A percentile compares a stretch with the other conserved stretches of the same genome.
Conservation (phyloP, 2,888 invertebrate genomes). For the Poecilus cupreus region DNA sequence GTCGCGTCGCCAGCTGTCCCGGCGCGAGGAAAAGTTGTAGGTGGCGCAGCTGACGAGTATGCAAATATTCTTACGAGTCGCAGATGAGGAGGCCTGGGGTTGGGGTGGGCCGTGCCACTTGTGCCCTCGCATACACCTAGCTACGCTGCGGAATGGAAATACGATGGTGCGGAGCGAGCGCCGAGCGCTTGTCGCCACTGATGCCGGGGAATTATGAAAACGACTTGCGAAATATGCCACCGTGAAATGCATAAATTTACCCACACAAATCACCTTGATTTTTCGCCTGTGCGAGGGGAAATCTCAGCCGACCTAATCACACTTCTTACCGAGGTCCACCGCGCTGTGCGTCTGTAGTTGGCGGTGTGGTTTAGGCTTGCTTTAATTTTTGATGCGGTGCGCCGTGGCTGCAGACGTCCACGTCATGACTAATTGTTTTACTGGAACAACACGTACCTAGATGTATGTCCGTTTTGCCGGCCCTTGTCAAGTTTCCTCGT, state of each 20-base stretch:
- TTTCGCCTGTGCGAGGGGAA: slow-evolving; percentile 40
- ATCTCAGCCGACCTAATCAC: slow-evolving; percentile 23
- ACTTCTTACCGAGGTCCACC: slow-evolving; percentile 7
- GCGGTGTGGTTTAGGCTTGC: not conserved
- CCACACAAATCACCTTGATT: slow-evolving; percentile 58
- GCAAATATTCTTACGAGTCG: slow-evolving; percentile 69
- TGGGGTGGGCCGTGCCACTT: slow-evolving; percentile 56
- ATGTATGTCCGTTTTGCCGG: slow-evolving; percentile 45
- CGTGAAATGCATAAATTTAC: slow-evolving; percentile 59
- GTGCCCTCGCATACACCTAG: slow-evolving; percentile 60
- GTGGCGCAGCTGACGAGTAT: slow-evolving; percentile 75
- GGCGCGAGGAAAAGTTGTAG: slow-evolving; percentile 71
- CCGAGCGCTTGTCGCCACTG: slow-evolving; percentile 62
- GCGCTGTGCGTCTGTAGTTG: too few species aligned
- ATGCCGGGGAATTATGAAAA: slow-evolving; percentile 73
- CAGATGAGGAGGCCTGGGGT: slow-evolving; percentile 66
- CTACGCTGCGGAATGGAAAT: slow-evolving; percentile 71
- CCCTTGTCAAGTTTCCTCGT: slow-evolving; percentile 49
- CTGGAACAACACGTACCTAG: slow-evolving; percentile 66
- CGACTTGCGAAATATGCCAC: slow-evolving; percentile 72
- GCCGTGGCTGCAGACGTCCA: not conserved
- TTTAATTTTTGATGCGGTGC: slow-evolving; percentile 25
- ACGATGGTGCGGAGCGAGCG: slow-evolving; percentile 66
- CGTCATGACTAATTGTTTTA: slow-evolving; percentile 67
- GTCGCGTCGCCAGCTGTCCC: slow-evolving; percentile 9